Evolutionary conservation across 2,888 invertebrate species (phyloP).

Genomic region (Apodemia mormo): DNA sequence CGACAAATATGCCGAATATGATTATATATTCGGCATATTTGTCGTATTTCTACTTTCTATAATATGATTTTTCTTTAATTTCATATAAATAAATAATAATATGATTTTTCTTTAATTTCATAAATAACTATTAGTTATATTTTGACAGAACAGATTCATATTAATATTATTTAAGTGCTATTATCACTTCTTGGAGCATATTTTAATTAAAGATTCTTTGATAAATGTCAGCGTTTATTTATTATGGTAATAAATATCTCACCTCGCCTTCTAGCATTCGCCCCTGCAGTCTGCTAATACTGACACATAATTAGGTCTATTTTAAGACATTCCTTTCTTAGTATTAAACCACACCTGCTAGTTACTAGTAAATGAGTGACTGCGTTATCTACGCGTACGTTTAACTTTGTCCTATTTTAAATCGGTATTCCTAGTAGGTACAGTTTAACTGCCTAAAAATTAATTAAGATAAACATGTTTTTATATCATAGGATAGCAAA

Average conservation of each 20-base stretch:
- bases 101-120: too few relatives aligned
- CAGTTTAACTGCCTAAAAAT: too few relatives aligned
- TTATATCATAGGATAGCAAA: too few relatives aligned
- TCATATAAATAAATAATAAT: too few relatives aligned
- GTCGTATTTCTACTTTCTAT: too few relatives aligned
- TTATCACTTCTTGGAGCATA: background rate
- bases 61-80: too few relatives aligned
- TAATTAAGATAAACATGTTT: too few relatives aligned
- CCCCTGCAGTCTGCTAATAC: constrained; percentile 2
- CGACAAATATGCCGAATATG: too few relatives aligned
- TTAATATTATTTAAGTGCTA: background rate
- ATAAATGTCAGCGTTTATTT: constrained; percentile 22
- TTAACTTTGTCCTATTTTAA: background rate
- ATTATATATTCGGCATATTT: too few relatives aligned
- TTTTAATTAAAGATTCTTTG: constrained; percentile 21
- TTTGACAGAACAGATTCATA: too few relatives aligned
- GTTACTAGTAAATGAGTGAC: background rate
- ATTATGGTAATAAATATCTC: constrained; percentile 22
- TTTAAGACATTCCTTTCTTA: constrained; percentile 19
- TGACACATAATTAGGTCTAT: constrained; percentile 22
- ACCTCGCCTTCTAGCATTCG: constrained; percentile 25
- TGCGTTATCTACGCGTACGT: background rate
- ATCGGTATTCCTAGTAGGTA: too few relatives aligned
- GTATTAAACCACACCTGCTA: constrained; percentile 21
- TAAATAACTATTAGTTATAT: too few relatives aligned